These are phyloP conservation scores for Lucilia cuprina DNA, from an alignment of 1,140 invertebrate genomes.

Conservation along the genomic window DNA sequence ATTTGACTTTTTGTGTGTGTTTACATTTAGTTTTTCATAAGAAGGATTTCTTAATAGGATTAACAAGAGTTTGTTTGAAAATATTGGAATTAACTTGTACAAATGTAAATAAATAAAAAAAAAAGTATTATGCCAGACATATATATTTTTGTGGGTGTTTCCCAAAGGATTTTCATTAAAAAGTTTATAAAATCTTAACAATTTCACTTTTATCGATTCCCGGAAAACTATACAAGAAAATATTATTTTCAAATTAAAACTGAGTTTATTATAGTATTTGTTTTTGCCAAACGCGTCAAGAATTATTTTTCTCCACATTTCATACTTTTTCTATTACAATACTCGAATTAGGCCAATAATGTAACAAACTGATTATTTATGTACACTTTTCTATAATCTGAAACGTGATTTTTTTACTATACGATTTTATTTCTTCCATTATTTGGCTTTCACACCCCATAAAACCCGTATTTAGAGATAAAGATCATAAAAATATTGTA, in stretches of 20 bases:
- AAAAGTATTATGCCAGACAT: not conserved
- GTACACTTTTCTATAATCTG: not conserved
- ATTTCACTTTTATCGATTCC: not conserved
- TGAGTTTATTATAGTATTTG: not conserved
- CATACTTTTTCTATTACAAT: not conserved
- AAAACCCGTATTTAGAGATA: not conserved
- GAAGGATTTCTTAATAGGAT: conserved; percentile 45
- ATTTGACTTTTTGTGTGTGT: conserved; percentile 11
- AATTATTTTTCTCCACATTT: not conserved
- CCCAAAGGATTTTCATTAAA: not conserved
- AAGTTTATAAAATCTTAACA: not conserved
- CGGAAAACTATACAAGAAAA: not conserved
- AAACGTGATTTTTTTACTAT: not conserved
- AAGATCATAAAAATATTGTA: not conserved
- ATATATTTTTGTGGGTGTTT: not conserved
- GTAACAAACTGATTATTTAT: not conserved
- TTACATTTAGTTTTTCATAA: conserved; percentile 45
- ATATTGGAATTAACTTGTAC: conserved; percentile 52
- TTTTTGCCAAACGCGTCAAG: not conserved
- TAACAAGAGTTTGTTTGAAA: conserved; percentile 59
- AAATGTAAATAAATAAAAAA: not conserved
- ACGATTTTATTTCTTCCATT: not conserved
- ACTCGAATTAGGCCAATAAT: not conserved
- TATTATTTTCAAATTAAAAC: not conserved
- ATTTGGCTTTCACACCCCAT: not conserved